phyloP scores from a whole-genome alignment of 1,140 invertebrate species.

The Drosophila guanche region DNA sequence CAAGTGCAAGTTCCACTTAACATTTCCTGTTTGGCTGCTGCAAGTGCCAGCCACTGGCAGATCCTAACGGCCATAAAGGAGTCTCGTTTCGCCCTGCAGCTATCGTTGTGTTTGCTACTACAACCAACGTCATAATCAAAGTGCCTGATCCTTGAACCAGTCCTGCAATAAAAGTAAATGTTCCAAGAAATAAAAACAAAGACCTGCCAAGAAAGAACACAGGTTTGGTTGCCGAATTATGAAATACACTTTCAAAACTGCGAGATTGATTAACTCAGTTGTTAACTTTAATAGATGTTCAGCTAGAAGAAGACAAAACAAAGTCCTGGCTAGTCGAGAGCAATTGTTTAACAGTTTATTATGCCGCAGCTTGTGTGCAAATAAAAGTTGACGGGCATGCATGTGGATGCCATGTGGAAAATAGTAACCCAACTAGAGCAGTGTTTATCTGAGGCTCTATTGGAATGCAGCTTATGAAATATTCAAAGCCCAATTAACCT shows the following conservation, averaged over 20 bases:
- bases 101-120: slow-evolving; percentile 1
- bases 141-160: slow-evolving; percentile 58
- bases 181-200: too few relatives aligned
- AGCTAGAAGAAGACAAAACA: too few relatives aligned
- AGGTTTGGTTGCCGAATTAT: too few relatives aligned
- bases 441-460: slow-evolving; percentile 3
- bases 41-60: slow-evolving; percentile 45
- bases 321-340: slow-evolving; percentile 45
- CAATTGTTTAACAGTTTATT: slow-evolving; percentile 63
- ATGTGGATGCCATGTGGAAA: slow-evolving; percentile 23
- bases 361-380: slow-evolving; percentile 58
- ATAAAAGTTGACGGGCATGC: slow-evolving; percentile 31
- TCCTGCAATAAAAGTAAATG: slow-evolving; percentile 61
- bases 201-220: too few relatives aligned
- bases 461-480: not conserved
- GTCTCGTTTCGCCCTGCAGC: slow-evolving; percentile 22
- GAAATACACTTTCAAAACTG: too few relatives aligned
- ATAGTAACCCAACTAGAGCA: slow-evolving; percentile 17
- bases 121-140: slow-evolving; percentile 59
- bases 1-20: slow-evolving; percentile 24
- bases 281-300: too few relatives aligned
- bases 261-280: too few relatives aligned
- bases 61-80: slow-evolving; percentile 36
- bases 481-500: too few relatives aligned
- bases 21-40: slow-evolving; percentile 41